Evolutionary conservation across 2,797 vertebrate species (phyloP), one percentile per base, ranked within the genome.

Genomic region (Gadopsis marmoratus): DNA sequence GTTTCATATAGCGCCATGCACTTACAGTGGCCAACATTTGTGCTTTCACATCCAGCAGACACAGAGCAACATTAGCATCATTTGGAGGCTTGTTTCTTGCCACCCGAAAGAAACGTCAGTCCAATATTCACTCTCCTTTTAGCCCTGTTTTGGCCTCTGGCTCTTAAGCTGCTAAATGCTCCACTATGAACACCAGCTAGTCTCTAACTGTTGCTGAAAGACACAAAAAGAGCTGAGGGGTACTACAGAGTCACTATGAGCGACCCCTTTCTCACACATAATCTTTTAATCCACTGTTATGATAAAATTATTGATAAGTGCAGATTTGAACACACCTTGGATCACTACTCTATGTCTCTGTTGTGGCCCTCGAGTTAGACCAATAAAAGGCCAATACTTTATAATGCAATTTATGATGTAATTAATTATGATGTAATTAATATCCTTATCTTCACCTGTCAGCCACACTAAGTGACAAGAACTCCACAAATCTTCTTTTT

Each of bases 401-500:
- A 50, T 17, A 33, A 41, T 43, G 11, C 0, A 56, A 43, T 59
- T 12, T 14, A 19, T 47, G 26, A 26, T 26, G 26, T 26, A 26
- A 26, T 26, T 26, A 26, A 16, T 43, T 21, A 19, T 37, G 26
- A n/a, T 50, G 0, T 19, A n/a, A 35, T 16, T 17, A 41, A 5
- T 29, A 7, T n/a, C 8, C n/a, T 29, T 58, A 70, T 53, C 2
- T 37, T 67, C 9, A 12, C 47, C 3, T 11, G 10, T 45, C 7
- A 48, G 56, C 19, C 45, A 41, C 33, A 8, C 19, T 10, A 33
- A 47, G n/a, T 41, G 19, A 17, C 26, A 43, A 31, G 33, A 72
- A 54, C 14, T 58, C 58, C 60, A 71, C 17, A 69, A 68, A 62
- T 41, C 66, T 13, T 58, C 16, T 71, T 78, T 39, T 64, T 8